These are phyloP conservation scores for Sapajus apella DNA, from an alignment of 2,113 vertebrate species.

Conservation along the genomic window DNA sequence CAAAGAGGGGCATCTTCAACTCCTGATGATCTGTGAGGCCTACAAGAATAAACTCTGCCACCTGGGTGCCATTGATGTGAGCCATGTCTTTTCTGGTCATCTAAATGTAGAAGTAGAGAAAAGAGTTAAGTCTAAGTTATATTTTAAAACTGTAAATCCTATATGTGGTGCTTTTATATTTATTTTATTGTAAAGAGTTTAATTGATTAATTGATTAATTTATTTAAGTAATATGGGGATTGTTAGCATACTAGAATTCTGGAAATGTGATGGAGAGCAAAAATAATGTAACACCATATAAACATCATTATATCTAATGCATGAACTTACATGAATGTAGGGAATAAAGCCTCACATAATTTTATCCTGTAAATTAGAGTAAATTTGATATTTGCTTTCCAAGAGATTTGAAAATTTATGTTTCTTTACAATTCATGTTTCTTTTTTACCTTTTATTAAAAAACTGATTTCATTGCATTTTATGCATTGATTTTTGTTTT, in stretches of 20 bases:
- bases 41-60: constrained; percentile 31
- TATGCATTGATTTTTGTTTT: not conserved
- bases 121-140: not conserved
- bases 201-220: not conserved
- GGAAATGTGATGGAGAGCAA: not conserved
- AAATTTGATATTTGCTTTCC: not conserved
- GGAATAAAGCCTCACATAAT: not conserved
- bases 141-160: not conserved
- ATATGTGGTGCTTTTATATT: not conserved
- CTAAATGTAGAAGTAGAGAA: not conserved
- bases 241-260: too few relatives aligned
- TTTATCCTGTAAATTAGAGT: not conserved
- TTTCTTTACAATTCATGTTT: not conserved
- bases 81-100: not conserved
- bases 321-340: not conserved
- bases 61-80: constrained; percentile 40
- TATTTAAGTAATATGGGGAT: not conserved
- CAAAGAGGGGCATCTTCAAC: constrained; percentile 48
- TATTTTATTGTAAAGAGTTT: not conserved
- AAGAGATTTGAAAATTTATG: not conserved
- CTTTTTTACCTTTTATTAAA: not conserved
- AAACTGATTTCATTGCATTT: not conserved
- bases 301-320: not conserved
- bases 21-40: constrained; percentile 17
- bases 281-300: not conserved